phyloP scores from a whole-genome alignment of 2,888 invertebrate species.

The Tenthredo amoena region DNA sequence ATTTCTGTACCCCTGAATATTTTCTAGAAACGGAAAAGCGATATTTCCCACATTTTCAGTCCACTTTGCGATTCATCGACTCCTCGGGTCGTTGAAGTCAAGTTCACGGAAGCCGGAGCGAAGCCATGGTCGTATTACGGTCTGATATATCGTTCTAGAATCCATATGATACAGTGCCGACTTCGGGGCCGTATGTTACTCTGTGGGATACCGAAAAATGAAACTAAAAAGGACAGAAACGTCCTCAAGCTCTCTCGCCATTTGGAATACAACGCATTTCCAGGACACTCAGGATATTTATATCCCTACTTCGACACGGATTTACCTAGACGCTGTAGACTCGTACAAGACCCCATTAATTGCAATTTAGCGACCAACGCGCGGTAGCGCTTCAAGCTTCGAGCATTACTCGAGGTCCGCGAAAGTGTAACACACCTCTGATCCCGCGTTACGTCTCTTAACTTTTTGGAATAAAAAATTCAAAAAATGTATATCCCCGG shows the following conservation, averaged over 20 bases:
- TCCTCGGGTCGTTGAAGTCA: background rate
- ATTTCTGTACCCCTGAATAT: background rate
- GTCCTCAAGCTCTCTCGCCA: background rate
- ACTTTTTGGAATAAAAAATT: no score
- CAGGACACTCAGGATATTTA: conserved; percentile 6
- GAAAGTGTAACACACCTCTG: background rate
- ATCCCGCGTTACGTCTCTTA: background rate
- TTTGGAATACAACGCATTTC: background rate
- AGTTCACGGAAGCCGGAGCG: conserved; percentile 27
- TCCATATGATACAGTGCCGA: background rate
- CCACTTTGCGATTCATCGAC: conserved; percentile 1
- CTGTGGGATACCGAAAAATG: conserved; percentile 9
- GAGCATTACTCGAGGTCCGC: background rate
- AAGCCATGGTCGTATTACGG: background rate
- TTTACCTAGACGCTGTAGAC: background rate
- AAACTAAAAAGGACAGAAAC: background rate
- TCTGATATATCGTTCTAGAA: conserved; percentile 1
- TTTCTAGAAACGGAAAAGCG: background rate
- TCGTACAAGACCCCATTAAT: conserved; percentile 20
- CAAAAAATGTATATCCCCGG: background rate
- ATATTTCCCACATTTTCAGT: background rate
- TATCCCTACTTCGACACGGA: conserved; percentile 36
- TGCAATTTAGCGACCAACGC: conserved; percentile 33
- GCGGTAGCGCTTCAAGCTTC: background rate
- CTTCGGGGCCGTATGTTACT: conserved; percentile 5